Base-by-base conservation (phyloP, 2,888 invertebrate species). In the Troides helena region DNA sequence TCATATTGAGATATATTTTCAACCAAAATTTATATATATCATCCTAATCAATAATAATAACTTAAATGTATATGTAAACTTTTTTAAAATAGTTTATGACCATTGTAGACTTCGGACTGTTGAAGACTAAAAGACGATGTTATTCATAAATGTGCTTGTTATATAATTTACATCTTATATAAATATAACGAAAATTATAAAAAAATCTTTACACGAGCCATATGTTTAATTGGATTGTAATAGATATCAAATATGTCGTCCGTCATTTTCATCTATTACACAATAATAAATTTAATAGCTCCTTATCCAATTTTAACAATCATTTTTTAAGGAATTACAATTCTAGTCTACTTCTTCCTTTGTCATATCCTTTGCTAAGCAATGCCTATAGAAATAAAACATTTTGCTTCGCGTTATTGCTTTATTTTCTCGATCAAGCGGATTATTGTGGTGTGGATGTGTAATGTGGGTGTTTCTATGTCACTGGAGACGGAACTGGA, bases 371-470 rank as follows among this genome's bases (percentile, higher is more conserved):
- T 36, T 17, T 50, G 5, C 50, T 50, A 17, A 50, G 17, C 14
- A 14, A 50, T 14, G 17, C 17, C 14, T 50, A 50, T 18, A 50
- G 17, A 50, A 50, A 50, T 50, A 50, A 50, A 50, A 50, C 5
- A 18, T 50, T 50, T 25, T 53, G 50, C 43, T 23, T 63, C 17
- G 21, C 43, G 6, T 62, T n/a, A 53, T 36, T 62, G 36, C 30
- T 68, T 36, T 62, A 50, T 23, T 68, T 50, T 60, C 23, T 59
- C 17, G 50, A 25, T 14, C 21, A 63, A 53, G 43, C 30, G 36
- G 46, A 62, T 62, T 67, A 67, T 62, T 58, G 36, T 68, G 63
- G 23, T 60, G 64, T 68, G 68, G 36, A 39, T 10, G 39, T 39
- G 39, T 39, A 39, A 8, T 3, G 30, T 39, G 6, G 39, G 39